Base-by-base conservation (phyloP, 2,888 invertebrate species). In the Acleris holmiana region DNA sequence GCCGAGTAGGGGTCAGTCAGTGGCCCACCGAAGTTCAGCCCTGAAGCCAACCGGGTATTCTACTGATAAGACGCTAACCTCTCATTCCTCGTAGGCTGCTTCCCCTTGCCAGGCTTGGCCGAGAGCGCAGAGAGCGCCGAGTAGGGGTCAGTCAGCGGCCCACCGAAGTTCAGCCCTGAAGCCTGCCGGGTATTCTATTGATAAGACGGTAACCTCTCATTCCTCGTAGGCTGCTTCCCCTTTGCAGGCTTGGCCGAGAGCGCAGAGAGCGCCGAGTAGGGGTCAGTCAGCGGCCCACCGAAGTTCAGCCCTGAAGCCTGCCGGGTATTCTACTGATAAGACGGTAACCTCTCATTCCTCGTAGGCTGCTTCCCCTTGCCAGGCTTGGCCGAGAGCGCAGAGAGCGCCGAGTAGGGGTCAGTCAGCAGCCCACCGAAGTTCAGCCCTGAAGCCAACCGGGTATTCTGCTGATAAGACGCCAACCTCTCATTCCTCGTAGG, bases 291-390 rank as follows among this genome's bases (percentile, higher is more conserved):
- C 17, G 95, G 95, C 0, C 96, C 94, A 4, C 96, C 86, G 86
- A 97, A 96, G 77, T 94, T 95, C 64, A 97, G 84, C 21, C 96
- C 96, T 8, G 96, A 95, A 3, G 96, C 96, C 85, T 97, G 97
- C 71, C 1, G 5, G 1, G 4, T 23, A 23, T 5, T 23, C 6
- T 6, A 23, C 23, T 23, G 23, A 23, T 23, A 6, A 40, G 15
- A 13, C 40, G 7, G 3, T 29, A 47, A 92, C 93, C 82, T 91
- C 64, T 84, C 93, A 77, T 78, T 87, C 68, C 84, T 82, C 57
- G 72, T 82, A 60, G 78, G 85, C 68, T 82, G 86, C 72, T 80
- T 91, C 69, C 71, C 76, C 66, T 89, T 89, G 21, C 79, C 76
- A 0, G 84, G 89, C 65, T 91, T 81, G 17, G 84, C 71, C 0